Evolutionary conservation across 2,113 vertebrate genomes (phyloP).

Genomic region (Sturnus vulgaris): DNA sequence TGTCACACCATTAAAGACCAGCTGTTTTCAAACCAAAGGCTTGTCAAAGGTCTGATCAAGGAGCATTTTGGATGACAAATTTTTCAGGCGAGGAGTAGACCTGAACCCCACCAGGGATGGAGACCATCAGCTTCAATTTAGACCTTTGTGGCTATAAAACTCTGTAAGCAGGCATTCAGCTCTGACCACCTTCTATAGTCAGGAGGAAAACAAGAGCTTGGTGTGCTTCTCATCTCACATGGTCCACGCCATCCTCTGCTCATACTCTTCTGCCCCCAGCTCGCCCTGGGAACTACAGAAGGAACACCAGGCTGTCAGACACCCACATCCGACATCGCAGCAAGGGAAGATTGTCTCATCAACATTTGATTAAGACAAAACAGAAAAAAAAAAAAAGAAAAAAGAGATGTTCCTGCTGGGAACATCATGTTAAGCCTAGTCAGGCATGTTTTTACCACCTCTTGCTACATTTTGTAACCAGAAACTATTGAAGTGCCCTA

Average conservation of each 20-base stretch:
- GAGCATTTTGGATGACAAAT: background rate
- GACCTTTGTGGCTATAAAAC: background rate
- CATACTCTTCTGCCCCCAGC: background rate
- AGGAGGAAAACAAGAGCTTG: background rate
- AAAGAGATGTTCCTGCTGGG: background rate
- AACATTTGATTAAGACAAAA: background rate
- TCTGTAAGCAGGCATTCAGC: background rate
- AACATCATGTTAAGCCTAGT: background rate
- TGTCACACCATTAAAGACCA: background rate
- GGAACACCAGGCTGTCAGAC: background rate
- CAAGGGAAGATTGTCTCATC: background rate
- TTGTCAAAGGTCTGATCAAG: background rate
- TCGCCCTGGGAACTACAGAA: accelerated
- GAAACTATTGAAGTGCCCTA: background rate
- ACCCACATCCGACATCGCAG: accelerated
- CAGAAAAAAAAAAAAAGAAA: background rate
- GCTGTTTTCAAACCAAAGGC: background rate
- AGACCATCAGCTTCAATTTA: background rate
- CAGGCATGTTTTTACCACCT: background rate
- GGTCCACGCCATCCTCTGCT: background rate
- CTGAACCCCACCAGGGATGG: background rate
- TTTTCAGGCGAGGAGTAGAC: background rate
- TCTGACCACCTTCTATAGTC: background rate
- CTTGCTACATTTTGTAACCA: background rate
- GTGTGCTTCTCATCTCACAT: background rate